Evolutionary conservation across 2,888 invertebrate genomes (phyloP).

Genomic region (Chrysina gloriosa): DNA sequence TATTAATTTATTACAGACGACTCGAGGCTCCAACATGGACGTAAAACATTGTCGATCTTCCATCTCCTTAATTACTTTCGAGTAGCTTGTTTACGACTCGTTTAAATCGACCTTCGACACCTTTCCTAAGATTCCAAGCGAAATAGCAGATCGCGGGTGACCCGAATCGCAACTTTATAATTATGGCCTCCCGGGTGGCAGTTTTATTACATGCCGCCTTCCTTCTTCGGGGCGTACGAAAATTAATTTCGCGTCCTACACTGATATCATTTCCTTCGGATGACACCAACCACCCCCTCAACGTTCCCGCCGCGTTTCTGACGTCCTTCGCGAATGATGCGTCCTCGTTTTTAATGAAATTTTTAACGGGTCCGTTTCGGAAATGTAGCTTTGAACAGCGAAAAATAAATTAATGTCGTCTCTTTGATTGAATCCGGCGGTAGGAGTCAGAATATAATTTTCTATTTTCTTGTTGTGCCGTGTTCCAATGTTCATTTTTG

Average conservation of each 20-base stretch:
- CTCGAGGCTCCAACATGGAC: too few species aligned
- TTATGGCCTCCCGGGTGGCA: neutral
- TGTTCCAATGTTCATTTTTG: too few species aligned
- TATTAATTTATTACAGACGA: too few species aligned
- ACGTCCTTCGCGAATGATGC: too few species aligned
- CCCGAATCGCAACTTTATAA: neutral
- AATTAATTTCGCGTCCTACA: constrained; percentile 1
- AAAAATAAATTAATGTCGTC: neutral
- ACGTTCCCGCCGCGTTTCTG: neutral
- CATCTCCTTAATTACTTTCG: too few species aligned
- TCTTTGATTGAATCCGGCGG: too few species aligned
- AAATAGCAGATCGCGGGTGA: neutral
- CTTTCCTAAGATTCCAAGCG: neutral
- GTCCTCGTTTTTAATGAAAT: constrained; percentile 17
- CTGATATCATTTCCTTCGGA: neutral
- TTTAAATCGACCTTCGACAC: neutral
- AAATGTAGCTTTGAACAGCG: neutral
- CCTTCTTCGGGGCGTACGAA: neutral
- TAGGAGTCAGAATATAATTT: too few species aligned
- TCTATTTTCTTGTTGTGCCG: too few species aligned
- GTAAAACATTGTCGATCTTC: too few species aligned
- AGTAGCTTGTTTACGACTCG: too few species aligned
- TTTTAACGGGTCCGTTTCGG: neutral
- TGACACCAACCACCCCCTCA: neutral
- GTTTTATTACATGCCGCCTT: neutral